A percentile compares a stretch with the other conserved stretches of the same genome.
Evolutionary conservation across 2,888 invertebrate genomes (phyloP).

Genomic region (Epinotia brunnichana): DNA sequence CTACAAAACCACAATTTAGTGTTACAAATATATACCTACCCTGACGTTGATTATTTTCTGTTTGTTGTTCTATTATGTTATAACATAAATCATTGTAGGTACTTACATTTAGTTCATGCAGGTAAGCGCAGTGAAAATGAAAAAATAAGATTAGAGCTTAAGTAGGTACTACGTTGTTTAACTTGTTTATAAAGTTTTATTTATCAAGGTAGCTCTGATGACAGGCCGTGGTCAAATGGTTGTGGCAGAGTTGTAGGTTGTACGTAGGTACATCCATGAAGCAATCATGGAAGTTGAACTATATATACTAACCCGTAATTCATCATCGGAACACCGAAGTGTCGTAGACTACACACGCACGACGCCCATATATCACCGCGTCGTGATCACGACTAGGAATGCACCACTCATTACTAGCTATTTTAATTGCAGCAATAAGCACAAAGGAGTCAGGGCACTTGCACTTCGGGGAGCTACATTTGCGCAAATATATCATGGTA

Average conservation of each 20-base stretch:
- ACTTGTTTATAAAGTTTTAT: too few relatives aligned
- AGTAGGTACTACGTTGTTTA: too few relatives aligned
- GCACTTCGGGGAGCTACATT: constrained; percentile 9
- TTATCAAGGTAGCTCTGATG: too few relatives aligned
- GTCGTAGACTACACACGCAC: constrained; percentile 22
- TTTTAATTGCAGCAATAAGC: constrained; percentile 61
- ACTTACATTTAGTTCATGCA: too few relatives aligned
- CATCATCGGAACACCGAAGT: constrained; percentile 1
- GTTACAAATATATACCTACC: not conserved
- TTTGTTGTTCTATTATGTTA: constrained; percentile 5
- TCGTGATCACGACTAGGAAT: constrained; percentile 62
- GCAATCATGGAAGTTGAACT: not conserved
- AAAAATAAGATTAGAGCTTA: too few relatives aligned
- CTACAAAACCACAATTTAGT: not conserved
- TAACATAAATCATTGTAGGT: too few relatives aligned
- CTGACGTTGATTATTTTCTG: constrained; percentile 1
- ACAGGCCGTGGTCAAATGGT: too few relatives aligned
- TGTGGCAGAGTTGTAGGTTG: not conserved
- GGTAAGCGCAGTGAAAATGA: not conserved
- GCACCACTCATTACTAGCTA: constrained; percentile 71
- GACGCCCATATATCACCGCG: constrained; percentile 55
- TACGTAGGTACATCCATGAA: not conserved
- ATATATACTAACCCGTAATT: not conserved
- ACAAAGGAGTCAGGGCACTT: not conserved
- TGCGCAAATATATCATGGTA: constrained; percentile 10